Percentiles rank a stretch among this genome's conserved stretches.
These are phyloP conservation scores for Cyprinodon brontotheroides DNA, from an alignment of 2,113 vertebrate genomes.

Conservation along the genomic window DNA sequence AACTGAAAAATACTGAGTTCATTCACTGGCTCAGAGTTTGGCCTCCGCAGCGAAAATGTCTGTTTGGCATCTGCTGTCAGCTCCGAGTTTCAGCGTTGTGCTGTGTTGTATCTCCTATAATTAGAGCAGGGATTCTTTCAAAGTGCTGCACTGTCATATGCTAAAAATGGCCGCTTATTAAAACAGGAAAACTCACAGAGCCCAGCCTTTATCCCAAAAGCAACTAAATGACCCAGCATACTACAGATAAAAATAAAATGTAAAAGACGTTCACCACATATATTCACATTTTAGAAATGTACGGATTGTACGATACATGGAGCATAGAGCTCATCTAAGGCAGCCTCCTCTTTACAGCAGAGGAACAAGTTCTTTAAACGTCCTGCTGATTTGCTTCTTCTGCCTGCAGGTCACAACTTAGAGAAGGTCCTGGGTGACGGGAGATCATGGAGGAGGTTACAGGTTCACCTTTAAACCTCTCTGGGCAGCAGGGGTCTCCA, in stretches of 20 bases:
- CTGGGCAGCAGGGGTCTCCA: constrained; percentile 59
- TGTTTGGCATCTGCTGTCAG: not conserved
- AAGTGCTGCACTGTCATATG: not conserved
- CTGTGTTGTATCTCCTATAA: not conserved
- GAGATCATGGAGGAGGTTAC: constrained; percentile 12
- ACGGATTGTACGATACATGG: not conserved
- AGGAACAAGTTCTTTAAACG: constrained; percentile 9
- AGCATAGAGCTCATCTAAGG: constrained; percentile 11
- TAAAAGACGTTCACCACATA: not conserved
- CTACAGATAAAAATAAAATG: constrained; percentile 12
- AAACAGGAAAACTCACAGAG: constrained; percentile 6
- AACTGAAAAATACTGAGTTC: constrained; percentile 1
- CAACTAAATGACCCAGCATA: not conserved
- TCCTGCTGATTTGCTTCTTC: constrained; percentile 20
- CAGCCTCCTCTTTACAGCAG: constrained; percentile 13
- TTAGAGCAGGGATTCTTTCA: constrained; percentile 16
- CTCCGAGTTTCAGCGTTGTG: not conserved
- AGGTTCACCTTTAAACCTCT: constrained; percentile 57
- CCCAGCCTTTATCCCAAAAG: not conserved
- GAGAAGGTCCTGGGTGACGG: not conserved
- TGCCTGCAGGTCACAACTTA: not conserved
- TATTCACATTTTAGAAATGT: constrained; percentile 25
- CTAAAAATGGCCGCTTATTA: constrained; percentile 2
- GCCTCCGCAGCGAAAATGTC: not conserved
- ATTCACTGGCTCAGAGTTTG: not conserved